Conservation (phyloP, 2,113 vertebrate species). For the Tupaia chinensis region DNA sequence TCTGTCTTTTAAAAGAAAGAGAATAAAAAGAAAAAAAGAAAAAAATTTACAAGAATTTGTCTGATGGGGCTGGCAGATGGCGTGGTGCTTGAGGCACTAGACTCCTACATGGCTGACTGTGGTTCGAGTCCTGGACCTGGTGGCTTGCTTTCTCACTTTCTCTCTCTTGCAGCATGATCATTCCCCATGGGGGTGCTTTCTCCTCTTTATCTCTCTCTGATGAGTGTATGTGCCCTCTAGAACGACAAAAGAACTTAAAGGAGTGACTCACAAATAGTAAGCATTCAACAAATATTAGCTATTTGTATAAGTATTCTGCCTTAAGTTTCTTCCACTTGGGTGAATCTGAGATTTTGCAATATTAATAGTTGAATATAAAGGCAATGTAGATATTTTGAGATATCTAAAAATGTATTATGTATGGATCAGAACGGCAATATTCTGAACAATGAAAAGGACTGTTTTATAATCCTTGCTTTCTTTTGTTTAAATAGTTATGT, state of each 20-base stretch:
- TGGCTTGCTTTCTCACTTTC: not conserved
- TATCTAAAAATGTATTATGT: not conserved
- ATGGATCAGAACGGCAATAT: not conserved
- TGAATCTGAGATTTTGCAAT: not conserved
- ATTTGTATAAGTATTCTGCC: constrained; percentile 8
- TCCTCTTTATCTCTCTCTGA: too few species aligned
- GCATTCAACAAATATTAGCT: constrained; percentile 10
- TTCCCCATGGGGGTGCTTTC: too few species aligned
- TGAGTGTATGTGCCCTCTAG: too few species aligned
- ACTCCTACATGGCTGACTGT: too few species aligned
- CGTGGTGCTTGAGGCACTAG: too few species aligned
- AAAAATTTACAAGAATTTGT: too few species aligned
- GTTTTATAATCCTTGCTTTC: constrained; percentile 27
- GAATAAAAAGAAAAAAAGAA: too few species aligned
- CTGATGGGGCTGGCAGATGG: too few species aligned
- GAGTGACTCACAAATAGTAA: not conserved
- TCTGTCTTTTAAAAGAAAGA: too few species aligned
- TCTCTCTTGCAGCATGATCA: not conserved
- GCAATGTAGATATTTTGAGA: not conserved
- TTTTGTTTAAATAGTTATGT: not conserved
- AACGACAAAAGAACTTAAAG: not conserved
- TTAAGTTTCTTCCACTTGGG: not conserved
- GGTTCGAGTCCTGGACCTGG: too few species aligned
- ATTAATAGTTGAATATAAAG: constrained; percentile 45
- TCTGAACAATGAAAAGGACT: not conserved